Base-by-base conservation (phyloP, 2,888 invertebrate genomes). In the Halocaridina rubra region DNA sequence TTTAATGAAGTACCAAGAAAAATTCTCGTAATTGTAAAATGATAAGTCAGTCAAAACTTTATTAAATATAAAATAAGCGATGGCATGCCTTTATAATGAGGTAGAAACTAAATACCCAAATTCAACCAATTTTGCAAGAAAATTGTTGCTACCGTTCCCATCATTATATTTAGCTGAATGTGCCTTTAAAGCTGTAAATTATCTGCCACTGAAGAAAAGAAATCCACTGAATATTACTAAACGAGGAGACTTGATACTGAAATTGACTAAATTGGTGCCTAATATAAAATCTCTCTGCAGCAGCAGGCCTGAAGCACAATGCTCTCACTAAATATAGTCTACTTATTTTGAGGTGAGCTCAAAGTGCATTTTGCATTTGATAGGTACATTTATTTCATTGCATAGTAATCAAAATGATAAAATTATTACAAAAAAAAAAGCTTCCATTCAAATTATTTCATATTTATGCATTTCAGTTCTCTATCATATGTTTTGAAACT, bases 141-240 rank as follows among this genome's bases (percentile, higher is more conserved):
- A 69, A 77, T 22, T 75, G 30, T 30, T 71, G 69, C 69, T 80
- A 80, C 80, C 80, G 19, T 80, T 78, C 79, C 79, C 64, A 78
- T 78, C 79, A 27, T 78, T 67, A 78, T 67, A 78, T 71, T 71
- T 69, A 80, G 32, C 71, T 72, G 71, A 80, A 80, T 80, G 39
- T 80, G 80, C 69, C 29, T 80, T 80, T 72, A 80, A 71, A 72
- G 80, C 71, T 75, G 71, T 80, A 71, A 80, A 80, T 74, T 69
- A 80, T 71, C 71, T 71, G 71, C 32, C 33, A 10, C 24, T 80
- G 80, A 80, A 80, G 80, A 80, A 80, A 80, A 80, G 69, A 71
- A 80, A 80, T 71, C 39, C 8, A 72, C 69, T 78, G 69, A 71
- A 80, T 80, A 72, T 80, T 33, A n/a, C n/a, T n/a, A n/a, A n/a